These are phyloP conservation scores for Alethe castanea DNA, from an alignment of 2,113 vertebrate genomes.

Conservation along the genomic window DNA sequence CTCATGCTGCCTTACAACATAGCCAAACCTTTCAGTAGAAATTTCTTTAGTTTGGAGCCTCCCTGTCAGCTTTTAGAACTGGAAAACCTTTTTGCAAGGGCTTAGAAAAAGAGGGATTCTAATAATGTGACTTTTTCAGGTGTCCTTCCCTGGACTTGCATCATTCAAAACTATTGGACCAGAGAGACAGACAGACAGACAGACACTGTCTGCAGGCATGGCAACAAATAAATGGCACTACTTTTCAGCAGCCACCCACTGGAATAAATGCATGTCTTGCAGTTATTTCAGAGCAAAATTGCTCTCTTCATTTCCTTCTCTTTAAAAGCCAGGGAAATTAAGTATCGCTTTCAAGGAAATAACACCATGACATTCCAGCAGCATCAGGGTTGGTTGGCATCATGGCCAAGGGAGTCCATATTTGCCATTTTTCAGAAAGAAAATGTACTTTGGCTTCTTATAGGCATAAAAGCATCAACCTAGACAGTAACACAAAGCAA, in stretches of 20 bases:
- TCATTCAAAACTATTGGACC: background rate
- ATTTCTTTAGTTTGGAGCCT: background rate
- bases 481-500: background rate
- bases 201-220: slow-evolving; percentile 49
- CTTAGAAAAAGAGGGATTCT: background rate
- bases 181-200: slow-evolving; percentile 34
- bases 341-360: background rate
- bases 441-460: background rate
- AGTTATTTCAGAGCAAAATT: slow-evolving; percentile 19
- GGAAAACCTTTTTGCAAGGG: background rate
- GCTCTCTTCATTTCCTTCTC: slow-evolving; percentile 1
- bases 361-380: background rate
- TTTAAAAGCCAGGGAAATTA: slow-evolving; percentile 26
- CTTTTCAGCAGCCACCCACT: slow-evolving; percentile 8
- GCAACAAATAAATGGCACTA: slow-evolving; percentile 42
- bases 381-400: background rate
- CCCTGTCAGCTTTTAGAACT: background rate
- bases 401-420: background rate
- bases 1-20: background rate
- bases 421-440: background rate
- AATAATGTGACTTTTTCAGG: background rate
- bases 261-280: slow-evolving; percentile 21
- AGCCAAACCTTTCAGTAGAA: background rate
- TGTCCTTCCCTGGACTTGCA: background rate
- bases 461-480: background rate